Conservation (phyloP, 2,113 vertebrate species). For the Leucosticte australis region DNA sequence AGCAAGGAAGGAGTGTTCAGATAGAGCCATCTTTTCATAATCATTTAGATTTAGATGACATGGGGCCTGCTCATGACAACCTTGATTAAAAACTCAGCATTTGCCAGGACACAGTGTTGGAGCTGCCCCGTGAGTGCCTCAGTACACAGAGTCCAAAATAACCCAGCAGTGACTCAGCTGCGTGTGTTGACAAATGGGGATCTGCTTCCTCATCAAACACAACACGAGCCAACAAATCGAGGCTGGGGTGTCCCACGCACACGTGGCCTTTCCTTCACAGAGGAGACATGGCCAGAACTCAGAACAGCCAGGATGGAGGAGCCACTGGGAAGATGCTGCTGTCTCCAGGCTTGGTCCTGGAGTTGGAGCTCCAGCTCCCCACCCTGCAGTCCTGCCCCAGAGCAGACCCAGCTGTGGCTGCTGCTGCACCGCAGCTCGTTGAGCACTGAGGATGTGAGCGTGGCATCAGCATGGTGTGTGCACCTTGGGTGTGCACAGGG, state of each 20-base stretch:
- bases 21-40: background rate
- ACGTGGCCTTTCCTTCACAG: background rate
- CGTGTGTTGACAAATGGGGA: background rate
- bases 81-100: background rate
- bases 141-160: background rate
- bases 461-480: fast-evolving
- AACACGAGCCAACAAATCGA: fast-evolving
- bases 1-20: background rate
- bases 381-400: background rate
- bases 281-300: background rate
- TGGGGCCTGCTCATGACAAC: background rate
- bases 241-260: background rate
- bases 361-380: background rate
- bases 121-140: background rate
- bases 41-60: background rate
- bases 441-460: background rate
- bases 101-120: background rate
- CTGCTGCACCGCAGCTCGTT: fast-evolving
- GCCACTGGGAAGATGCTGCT: background rate
- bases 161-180: conserved; percentile 4
- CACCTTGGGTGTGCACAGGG: background rate
- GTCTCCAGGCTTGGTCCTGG: background rate
- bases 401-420: background rate
- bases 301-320: fast-evolving
- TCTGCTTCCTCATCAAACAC: background rate